phyloP scores from a whole-genome alignment of 2,797 vertebrate species.

The Halcyon badia region DNA sequence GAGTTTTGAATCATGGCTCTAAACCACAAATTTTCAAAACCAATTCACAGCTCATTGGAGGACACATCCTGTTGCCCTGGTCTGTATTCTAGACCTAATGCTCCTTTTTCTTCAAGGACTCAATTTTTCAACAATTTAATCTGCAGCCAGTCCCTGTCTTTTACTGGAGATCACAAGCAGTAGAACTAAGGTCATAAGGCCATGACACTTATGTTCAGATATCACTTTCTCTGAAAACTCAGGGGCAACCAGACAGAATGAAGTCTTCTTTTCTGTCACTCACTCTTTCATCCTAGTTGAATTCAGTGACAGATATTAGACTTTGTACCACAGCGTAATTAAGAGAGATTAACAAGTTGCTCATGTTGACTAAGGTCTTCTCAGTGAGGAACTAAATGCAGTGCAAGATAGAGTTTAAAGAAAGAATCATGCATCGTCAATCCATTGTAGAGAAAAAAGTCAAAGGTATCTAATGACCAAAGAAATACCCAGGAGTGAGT shows the following conservation, averaged over 20 bases:
- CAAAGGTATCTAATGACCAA: not conserved
- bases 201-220: not conserved
- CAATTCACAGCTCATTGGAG: not conserved
- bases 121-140: not conserved
- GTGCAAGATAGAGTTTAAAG: not conserved
- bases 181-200: not conserved
- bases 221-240: not conserved
- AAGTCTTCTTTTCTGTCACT: not conserved
- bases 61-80: not conserved
- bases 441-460: not conserved
- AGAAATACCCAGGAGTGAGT: not conserved
- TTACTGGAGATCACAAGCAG: not conserved
- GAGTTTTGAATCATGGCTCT: not conserved
- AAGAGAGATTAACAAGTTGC: not conserved
- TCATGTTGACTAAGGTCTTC: not conserved
- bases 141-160: not conserved
- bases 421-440: not conserved
- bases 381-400: not conserved
- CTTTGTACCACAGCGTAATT: not conserved
- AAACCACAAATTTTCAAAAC: not conserved
- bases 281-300: not conserved
- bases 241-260: not conserved
- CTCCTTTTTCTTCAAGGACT: not conserved
- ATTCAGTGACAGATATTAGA: not conserved
- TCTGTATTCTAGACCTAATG: not conserved